A percentile compares a stretch with the other conserved stretches of the same genome.
These are phyloP conservation scores for Ptychochromis oligacanthus DNA, from an alignment of 2,113 vertebrate genomes.

Conservation along the genomic window DNA sequence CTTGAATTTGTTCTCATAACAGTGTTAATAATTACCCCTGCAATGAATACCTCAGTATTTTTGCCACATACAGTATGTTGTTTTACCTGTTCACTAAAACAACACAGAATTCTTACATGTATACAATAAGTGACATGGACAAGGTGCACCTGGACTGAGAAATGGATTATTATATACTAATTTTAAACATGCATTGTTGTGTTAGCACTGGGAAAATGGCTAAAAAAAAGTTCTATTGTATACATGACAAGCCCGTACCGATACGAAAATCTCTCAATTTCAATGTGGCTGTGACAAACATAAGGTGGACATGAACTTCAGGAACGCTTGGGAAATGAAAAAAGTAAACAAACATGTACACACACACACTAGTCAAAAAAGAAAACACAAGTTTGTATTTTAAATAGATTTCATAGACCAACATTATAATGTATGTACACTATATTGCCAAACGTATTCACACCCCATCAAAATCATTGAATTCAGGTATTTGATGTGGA, in stretches of 20 bases:
- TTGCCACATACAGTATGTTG: not conserved
- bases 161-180: not conserved
- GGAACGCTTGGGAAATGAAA: not conserved
- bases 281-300: not conserved
- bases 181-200: not conserved
- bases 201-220: not conserved
- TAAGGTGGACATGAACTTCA: not conserved
- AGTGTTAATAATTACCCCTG: not conserved
- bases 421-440: not conserved
- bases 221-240: too few relatives aligned
- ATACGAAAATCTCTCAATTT: not conserved
- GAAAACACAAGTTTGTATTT: not conserved
- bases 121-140: fast-evolving
- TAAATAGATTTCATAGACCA: not conserved
- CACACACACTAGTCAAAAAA: not conserved
- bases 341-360: not conserved
- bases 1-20: not conserved
- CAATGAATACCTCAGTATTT: fast-evolving
- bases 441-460: too few relatives aligned
- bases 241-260: not conserved
- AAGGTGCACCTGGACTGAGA: not conserved
- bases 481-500: too few relatives aligned
- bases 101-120: not conserved
- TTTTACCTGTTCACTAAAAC: not conserved
- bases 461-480: too few relatives aligned